Evolutionary conservation across 1,140 invertebrate species (phyloP), one percentile per base, ranked within the genome.

Genomic region (Gyrodactylus salaris): DNA sequence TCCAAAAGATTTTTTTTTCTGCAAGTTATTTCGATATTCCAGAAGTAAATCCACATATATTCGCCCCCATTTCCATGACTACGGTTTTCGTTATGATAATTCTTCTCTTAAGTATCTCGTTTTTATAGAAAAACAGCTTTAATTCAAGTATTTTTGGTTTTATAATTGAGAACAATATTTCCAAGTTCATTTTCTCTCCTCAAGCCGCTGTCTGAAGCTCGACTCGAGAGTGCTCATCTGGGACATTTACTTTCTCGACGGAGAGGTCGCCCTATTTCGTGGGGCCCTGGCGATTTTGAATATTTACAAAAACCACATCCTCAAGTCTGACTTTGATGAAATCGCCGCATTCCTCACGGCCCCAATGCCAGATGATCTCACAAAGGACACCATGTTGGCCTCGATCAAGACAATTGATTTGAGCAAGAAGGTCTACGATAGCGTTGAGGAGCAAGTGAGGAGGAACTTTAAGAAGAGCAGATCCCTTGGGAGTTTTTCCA

Each of bases 171-270:
- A n/a, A n/a, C n/a, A n/a, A n/a, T n/a, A n/a, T n/a, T n/a, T n/a
- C n/a, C n/a, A n/a, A n/a, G n/a, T n/a, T n/a, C n/a, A n/a, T n/a
- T n/a, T n/a, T n/a, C n/a, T n/a, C n/a, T n/a, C n/a, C n/a, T n/a
- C n/a, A n/a, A 73, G 27, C 85, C 81, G 82, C 75, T 83, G 82
- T 1, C 76, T 84, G 84, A 88, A 88, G 23, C 81, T 91, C 1
- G 89, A 92, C 80, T 85, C 89, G 73, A 87, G 87, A 0, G 88
- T 87, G 78, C 80, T 88, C 74, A 84, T 91, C 7, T 92, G 89
- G 89, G 89, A 92, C 81, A 83, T 91, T 0, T 89, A 88, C 80
- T 84, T 89, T 25, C 80, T 88, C 74, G 89, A 91, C 79, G 89
- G 88, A 0, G 88, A 89, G 77, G 87, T 88, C 76, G 90, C 91